Percentiles rank a stretch among this genome's conserved stretches.
Conservation (phyloP, 1,140 invertebrate genomes). For the Atta cephalotes region DNA sequence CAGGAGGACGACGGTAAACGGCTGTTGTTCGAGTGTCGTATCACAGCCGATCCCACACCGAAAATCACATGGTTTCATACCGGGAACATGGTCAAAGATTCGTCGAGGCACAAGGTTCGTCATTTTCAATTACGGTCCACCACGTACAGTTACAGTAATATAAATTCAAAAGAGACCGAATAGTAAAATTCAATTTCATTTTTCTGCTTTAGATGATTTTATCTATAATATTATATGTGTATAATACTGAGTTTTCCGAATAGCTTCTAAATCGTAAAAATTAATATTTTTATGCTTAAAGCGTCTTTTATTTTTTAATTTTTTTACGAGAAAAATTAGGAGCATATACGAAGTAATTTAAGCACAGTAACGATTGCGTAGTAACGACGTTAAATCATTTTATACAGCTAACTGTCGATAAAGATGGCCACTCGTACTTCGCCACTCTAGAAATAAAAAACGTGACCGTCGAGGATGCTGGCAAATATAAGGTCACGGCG, state of each 20-base stretch:
- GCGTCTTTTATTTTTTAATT: background rate
- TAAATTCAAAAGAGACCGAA: background rate
- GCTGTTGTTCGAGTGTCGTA: slow-evolving; percentile 97
- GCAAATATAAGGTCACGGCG: slow-evolving; percentile 98
- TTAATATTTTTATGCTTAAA: background rate
- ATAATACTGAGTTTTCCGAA: background rate
- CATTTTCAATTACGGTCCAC: background rate
- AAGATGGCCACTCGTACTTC: slow-evolving; percentile 97
- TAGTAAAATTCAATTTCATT: background rate
- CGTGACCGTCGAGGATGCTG: slow-evolving; percentile 98
- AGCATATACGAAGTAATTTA: background rate
- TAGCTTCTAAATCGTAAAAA: background rate
- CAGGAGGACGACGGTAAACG: slow-evolving; percentile 98
- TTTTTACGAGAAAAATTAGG: background rate
- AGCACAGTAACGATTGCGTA: background rate
- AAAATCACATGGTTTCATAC: slow-evolving; percentile 97
- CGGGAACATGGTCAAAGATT: slow-evolving; percentile 91
- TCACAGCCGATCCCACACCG: slow-evolving; percentile 97
- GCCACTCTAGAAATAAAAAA: slow-evolving; percentile 96
- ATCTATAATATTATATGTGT: background rate
- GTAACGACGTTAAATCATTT: slow-evolving; percentile 73
- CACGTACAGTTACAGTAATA: background rate
- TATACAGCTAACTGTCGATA: slow-evolving; percentile 92
- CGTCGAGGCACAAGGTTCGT: slow-evolving; percentile 93
- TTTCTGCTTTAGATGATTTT: background rate